Base-by-base conservation (phyloP, 2,797 vertebrate genomes). In the Myoxocephalus aenaeus region DNA sequence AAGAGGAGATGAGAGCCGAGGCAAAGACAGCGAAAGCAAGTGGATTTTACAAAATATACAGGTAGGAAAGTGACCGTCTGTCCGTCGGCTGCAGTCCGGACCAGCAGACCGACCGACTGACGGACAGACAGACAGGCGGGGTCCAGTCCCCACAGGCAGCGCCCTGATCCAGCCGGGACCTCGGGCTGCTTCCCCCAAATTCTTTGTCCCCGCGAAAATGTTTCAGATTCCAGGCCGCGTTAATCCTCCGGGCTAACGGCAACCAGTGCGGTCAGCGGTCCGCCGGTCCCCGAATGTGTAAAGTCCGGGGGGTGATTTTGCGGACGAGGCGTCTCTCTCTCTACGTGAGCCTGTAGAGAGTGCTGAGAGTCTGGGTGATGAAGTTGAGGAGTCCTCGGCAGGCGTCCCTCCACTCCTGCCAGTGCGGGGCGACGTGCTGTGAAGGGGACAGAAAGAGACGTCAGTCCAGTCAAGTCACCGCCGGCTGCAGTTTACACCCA, bases 301-400 rank as follows among this genome's bases (percentile, higher is more conserved):
- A 38, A 38, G 38, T 38, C 38, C 10, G 34, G 34, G 27, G 25
- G 15, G 29, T 14, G 54, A 29, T 14, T n/a, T 11, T 13, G 20
- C 48, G n/a, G 44, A 64, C 15, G 58, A 38, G 27, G 1, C 3
- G 44, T 69, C 82, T 88, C 44, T 2, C 44, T 2, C 18, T 69
- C 82, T 89, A 90, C 17, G 79, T 93, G 74, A 92, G 93, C 80
- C 93, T 87, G 90, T 94, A 94, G 44, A 95, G 87, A 50, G 92
- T 88, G 85, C 92, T 93, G 70, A 96, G 86, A 2, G 92, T 92
- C 77, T 95, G 93, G 7, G 87, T 81, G 73, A 95, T 70, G 76
- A 96, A 92, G 82, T 83, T 87, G 56, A 95, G 36, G 65, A 96
- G 74, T 32, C 90, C 93, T 38, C 88, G 76, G 83, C 90, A 93